Evolutionary conservation across 2,113 vertebrate genomes (phyloP).

Genomic region (Halcyon senegalensis): DNA sequence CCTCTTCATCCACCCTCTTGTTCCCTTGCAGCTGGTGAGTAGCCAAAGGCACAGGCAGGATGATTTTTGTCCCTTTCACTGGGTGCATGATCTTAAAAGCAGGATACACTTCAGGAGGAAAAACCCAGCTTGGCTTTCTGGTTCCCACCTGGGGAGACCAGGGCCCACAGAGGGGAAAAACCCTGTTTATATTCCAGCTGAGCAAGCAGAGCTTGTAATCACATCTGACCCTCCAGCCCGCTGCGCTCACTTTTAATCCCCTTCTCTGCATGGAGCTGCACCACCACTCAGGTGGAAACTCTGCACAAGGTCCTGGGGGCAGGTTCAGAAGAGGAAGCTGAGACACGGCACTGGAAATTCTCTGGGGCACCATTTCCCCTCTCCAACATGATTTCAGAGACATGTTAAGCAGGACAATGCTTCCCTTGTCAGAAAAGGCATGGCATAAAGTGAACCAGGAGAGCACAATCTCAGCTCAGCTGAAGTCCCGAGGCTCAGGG

Average conservation of each 20-base stretch:
- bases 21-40: neutral
- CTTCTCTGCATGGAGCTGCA: neutral
- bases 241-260: constrained; percentile 26
- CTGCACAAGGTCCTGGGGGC: neutral
- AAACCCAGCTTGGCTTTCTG: neutral
- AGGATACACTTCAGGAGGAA: neutral
- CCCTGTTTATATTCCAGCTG: neutral
- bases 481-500: neutral
- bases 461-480: neutral
- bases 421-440: neutral
- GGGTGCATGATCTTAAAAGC: neutral
- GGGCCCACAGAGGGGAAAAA: neutral
- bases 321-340: neutral
- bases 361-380: neutral
- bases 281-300: neutral
- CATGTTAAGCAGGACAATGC: accelerated
- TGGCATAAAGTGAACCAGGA: neutral
- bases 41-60: neutral
- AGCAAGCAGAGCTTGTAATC: neutral
- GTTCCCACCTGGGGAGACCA: neutral
- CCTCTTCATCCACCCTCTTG: neutral
- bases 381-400: neutral
- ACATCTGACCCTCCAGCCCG: neutral
- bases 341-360: neutral
- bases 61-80: neutral